phyloP scores from a whole-genome alignment of 1,140 invertebrate species.

The Limonius californicus region DNA sequence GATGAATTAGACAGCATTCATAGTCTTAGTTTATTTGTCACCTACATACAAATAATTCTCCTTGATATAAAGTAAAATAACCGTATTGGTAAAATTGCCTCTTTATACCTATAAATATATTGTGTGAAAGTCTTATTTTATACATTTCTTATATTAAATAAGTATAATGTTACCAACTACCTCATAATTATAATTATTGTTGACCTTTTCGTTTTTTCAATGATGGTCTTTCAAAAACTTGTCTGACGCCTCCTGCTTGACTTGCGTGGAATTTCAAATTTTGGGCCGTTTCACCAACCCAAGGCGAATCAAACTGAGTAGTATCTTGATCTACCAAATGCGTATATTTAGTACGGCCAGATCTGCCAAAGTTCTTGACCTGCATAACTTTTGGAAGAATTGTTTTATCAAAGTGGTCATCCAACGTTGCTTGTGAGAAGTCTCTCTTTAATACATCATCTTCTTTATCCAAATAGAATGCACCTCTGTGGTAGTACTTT shows the following conservation, averaged over 20 bases:
- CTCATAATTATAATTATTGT: conserved; percentile 7
- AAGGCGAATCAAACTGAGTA: conserved; percentile 95
- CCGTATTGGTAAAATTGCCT: no score
- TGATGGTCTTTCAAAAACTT: conserved; percentile 86
- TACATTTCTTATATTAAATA: no score
- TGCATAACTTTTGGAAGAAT: conserved; percentile 99
- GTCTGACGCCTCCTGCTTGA: conserved; percentile 93
- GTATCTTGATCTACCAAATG: conserved; percentile 99
- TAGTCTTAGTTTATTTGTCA: no score
- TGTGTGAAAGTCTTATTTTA: no score
- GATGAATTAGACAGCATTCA: no score
- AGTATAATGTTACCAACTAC: no score
- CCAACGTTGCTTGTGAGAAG: conserved; percentile 93
- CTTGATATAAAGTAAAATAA: no score
- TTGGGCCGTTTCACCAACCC: conserved; percentile 86
- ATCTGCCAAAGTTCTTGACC: conserved; percentile 99
- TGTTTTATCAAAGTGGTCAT: conserved; percentile 99
- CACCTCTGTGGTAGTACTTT: conserved; percentile 99
- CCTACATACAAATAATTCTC: no score
- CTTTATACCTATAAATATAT: no score
- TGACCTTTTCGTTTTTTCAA: conserved; percentile 58
- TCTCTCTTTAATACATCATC: conserved; percentile 92
- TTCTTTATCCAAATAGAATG: conserved; percentile 95
- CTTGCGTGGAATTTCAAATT: conserved; percentile 88
- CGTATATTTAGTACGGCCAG: conserved; percentile 97